Evolutionary conservation across 92 coral and sea anemone species (phyloP).

Genomic region (Diadumene lineata): DNA sequence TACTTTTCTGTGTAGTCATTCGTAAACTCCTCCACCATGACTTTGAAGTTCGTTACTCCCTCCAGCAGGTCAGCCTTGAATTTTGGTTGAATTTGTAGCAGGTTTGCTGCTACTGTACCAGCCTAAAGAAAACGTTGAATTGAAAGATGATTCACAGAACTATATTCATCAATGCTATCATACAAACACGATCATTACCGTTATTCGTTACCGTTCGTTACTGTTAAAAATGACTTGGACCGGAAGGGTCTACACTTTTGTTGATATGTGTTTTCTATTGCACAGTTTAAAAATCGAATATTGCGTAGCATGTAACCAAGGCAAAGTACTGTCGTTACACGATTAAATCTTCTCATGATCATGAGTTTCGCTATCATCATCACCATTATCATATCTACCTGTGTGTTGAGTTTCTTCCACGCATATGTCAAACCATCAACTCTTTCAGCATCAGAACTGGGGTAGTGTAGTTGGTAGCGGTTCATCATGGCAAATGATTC

Average conservation of each 20-base stretch:
- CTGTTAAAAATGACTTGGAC: too few species aligned
- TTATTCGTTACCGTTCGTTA: too few species aligned
- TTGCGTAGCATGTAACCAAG: too few species aligned
- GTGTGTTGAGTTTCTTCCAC: slow-evolving; percentile 89
- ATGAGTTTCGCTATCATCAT: not conserved
- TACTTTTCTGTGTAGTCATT: slow-evolving; percentile 92
- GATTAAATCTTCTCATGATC: too few species aligned
- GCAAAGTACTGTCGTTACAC: too few species aligned
- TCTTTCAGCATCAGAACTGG: slow-evolving; percentile 92
- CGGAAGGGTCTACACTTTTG: too few species aligned
- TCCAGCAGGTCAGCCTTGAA: slow-evolving; percentile 87
- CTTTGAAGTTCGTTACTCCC: slow-evolving; percentile 89
- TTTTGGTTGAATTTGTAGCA: slow-evolving; percentile 87
- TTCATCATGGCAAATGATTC: slow-evolving; percentile 98
- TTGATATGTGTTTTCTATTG: too few species aligned
- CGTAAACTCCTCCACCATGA: slow-evolving; percentile 67
- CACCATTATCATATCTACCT: slow-evolving; percentile 46
- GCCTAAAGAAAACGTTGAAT: too few species aligned
- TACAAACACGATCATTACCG: too few species aligned
- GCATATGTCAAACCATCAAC: slow-evolving; percentile 96
- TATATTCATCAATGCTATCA: too few species aligned
- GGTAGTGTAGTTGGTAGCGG: slow-evolving; percentile 88
- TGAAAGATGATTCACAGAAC: too few species aligned
- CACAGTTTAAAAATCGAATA: too few species aligned
- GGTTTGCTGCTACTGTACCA: slow-evolving; percentile 78